Conservation (phyloP, 2,797 vertebrate genomes). For the Podargus strigoides region DNA sequence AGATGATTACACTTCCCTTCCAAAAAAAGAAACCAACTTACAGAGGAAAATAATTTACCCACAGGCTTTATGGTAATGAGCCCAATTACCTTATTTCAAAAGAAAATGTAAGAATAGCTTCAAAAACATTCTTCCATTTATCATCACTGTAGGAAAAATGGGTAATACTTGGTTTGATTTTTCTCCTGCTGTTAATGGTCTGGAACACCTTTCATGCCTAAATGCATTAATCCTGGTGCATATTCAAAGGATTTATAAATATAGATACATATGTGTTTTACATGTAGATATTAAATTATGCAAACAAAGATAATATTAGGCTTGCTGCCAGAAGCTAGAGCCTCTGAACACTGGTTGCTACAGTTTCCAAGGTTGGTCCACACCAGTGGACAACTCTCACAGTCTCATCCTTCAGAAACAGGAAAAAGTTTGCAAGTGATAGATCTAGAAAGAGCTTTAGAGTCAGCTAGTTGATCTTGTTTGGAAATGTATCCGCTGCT, state of each 20-base stretch:
- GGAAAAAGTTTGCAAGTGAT: neutral
- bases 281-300: neutral
- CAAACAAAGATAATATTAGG: neutral
- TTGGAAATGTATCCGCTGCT: neutral
- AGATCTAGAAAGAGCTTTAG: neutral
- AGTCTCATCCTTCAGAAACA: neutral
- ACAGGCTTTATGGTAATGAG: constrained; percentile 50
- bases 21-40: neutral
- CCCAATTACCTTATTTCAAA: constrained; percentile 55
- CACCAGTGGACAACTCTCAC: neutral
- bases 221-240: neutral
- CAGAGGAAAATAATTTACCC: constrained; percentile 30
- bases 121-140: constrained; percentile 16
- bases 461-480: neutral
- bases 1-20: neutral
- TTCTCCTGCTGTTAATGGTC: neutral
- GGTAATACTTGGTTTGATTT: constrained; percentile 8
- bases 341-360: neutral
- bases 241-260: neutral
- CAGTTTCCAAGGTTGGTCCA: neutral
- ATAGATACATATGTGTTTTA: neutral
- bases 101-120: constrained; percentile 48
- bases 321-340: neutral
- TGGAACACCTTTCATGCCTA: neutral
- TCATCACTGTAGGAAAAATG: neutral